A percentile compares a stretch with the other conserved stretches of the same genome.
These are phyloP conservation scores for Bolinopsis microptera DNA, from an alignment of 37 sponge, comb jelly and placozoan genomes.

Conservation along the genomic window DNA sequence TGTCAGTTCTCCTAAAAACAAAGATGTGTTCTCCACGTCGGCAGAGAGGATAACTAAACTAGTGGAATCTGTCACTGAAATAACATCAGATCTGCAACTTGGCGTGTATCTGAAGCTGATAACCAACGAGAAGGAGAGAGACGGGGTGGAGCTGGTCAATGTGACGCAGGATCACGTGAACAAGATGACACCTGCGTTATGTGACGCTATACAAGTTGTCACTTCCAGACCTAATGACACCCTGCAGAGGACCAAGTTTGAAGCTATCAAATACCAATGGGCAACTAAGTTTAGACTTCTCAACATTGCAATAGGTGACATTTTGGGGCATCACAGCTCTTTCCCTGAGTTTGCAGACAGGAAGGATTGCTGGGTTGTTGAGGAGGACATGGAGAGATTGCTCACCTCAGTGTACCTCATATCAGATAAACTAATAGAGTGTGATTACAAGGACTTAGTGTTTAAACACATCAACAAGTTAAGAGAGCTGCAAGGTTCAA, in stretches of 20 bases:
- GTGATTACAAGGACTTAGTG: background rate
- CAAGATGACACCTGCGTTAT: slow-evolving; percentile 4
- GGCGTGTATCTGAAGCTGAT: background rate
- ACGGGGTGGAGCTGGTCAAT: slow-evolving; percentile 11
- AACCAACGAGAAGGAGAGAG: slow-evolving; percentile 3
- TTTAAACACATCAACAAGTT: background rate
- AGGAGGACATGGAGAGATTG: background rate
- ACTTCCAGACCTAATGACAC: background rate
- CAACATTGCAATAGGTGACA: background rate
- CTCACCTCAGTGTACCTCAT: slow-evolving; percentile 16
- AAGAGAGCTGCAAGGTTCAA: background rate
- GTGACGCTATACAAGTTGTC: slow-evolving; percentile 16
- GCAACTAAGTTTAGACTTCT: slow-evolving; percentile 41
- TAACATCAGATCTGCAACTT: background rate
- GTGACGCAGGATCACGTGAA: slow-evolving; percentile 26
- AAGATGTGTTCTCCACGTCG: background rate
- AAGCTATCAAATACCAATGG: slow-evolving; percentile 56
- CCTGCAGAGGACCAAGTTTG: slow-evolving; percentile 39
- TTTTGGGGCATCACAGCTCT: background rate
- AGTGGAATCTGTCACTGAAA: background rate
- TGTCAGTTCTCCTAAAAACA: background rate
- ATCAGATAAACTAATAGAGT: background rate
- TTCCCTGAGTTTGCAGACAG: background rate
- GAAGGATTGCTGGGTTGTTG: background rate
- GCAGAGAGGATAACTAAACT: background rate